A percentile compares a stretch with the other conserved stretches of the same genome.
Conservation (phyloP, 2,888 invertebrate genomes). For the Cynaeus angustus region DNA sequence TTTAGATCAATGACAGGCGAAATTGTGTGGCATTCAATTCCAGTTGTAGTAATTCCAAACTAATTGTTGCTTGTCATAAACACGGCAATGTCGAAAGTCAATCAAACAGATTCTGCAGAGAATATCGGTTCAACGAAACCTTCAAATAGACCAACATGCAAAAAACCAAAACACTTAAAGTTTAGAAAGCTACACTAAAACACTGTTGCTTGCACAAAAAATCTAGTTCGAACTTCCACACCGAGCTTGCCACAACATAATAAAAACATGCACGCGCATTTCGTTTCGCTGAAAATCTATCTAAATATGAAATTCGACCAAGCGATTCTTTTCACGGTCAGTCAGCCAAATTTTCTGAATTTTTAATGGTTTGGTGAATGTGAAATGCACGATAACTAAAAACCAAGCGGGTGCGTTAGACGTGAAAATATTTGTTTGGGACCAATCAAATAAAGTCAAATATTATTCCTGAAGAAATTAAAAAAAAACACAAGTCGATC, state of each 20-base stretch:
- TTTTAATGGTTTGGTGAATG: neutral
- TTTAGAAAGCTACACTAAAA: too few relatives aligned
- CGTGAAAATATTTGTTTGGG: slow-evolving; percentile 34
- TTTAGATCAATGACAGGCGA: slow-evolving; percentile 1
- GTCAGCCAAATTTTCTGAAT: neutral
- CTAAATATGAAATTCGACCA: too few relatives aligned
- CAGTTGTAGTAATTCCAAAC: slow-evolving; percentile 1
- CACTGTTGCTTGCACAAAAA: too few relatives aligned
- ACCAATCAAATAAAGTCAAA: slow-evolving; percentile 25
- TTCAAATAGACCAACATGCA: neutral
- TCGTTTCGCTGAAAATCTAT: too few relatives aligned
- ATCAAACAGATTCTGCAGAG: neutral
- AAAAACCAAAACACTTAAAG: too few relatives aligned
- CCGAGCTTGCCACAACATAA: too few relatives aligned
- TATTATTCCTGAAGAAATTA: slow-evolving; percentile 35
- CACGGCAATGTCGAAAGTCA: neutral
- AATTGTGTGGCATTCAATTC: neutral
- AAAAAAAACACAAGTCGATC: slow-evolving; percentile 33
- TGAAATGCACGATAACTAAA: neutral
- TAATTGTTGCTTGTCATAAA: slow-evolving; percentile 9
- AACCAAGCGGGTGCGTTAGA: neutral
- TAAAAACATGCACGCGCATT: too few relatives aligned
- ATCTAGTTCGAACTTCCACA: too few relatives aligned
- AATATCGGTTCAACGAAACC: neutral
- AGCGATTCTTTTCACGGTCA: neutral